Base-by-base conservation (phyloP, 1,140 invertebrate species). In the Pseudachorutes palmiensis region DNA sequence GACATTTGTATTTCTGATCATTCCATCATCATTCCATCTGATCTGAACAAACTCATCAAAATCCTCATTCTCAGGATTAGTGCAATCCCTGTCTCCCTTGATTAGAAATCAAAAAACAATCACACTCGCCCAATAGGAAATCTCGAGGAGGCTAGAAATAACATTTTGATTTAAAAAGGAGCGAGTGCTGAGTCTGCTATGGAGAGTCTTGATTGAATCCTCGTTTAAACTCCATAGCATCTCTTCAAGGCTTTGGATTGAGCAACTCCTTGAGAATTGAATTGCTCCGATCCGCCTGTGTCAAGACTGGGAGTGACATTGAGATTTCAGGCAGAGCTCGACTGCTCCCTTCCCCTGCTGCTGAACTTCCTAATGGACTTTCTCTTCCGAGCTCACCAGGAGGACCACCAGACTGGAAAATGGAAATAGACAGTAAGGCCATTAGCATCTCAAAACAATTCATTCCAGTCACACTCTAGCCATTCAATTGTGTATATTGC, bases 201-300 rank as follows among this genome's bases (percentile, higher is more conserved):
- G n/a, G n/a, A n/a, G n/a, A n/a, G n/a, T n/a, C n/a, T n/a, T n/a
- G n/a, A n/a, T n/a, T n/a, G n/a, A n/a, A n/a, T n/a, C n/a, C n/a
- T n/a, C n/a, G n/a, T n/a, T n/a, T n/a, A 63, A 29, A 41, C 36
- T n/a, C 36, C 57, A 36, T 59, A 45, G 14, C 24, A 28, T 61
- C 62, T 29, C 22, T 19, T 55, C 64, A 73, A 5, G 67, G 63
- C 64, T 68, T 69, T 62, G 72, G 72, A 65, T 73, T 70, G 55
- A 73, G 60, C 48, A 73, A 67, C 36, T 73, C 72, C 64, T 73
- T 73, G 9, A 73, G 49, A 59, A 73, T 73, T n/a, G 72, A 71
- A 51, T 73, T 70, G 31, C 72, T 73, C 57, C 67, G 49, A 31
- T 73, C 72, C n/a, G 66, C 41, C 64, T 73, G 72, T 66, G 60